A percentile compares a stretch with the other conserved stretches of the same genome.
phyloP scores from a whole-genome alignment of 2,888 invertebrate species.

The Scaptomyza flava region DNA sequence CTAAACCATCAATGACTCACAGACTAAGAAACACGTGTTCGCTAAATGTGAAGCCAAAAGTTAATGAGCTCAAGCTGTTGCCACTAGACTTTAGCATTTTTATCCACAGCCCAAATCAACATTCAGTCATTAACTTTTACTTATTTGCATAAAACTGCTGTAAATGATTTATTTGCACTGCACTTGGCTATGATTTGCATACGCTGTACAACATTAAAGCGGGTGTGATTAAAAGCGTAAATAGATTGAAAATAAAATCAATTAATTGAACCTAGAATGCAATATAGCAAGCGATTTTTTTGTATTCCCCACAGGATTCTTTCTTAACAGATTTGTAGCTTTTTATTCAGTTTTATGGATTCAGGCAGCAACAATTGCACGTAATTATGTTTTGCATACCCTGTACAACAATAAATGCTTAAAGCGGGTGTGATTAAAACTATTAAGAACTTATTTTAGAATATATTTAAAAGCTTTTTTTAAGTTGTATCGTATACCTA shows the following conservation, averaged over 20 bases:
- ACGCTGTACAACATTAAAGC: background rate
- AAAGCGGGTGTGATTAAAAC: too few species aligned
- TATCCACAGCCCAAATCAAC: conserved; percentile 16
- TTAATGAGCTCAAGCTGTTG: conserved; percentile 68
- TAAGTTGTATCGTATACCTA: background rate
- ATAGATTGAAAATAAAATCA: background rate
- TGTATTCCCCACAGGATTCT: too few species aligned
- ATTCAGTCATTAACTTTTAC: conserved; percentile 54
- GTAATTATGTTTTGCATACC: too few species aligned
- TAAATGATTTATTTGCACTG: conserved; percentile 38
- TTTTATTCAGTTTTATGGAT: too few species aligned
- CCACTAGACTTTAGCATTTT: conserved; percentile 26
- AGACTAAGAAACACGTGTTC: conserved; percentile 2
- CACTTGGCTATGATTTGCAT: conserved; percentile 26
- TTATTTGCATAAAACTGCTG: conserved; percentile 42
- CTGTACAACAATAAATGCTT: too few species aligned
- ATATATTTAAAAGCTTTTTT: too few species aligned
- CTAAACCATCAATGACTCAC: conserved; percentile 51
- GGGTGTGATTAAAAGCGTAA: background rate
- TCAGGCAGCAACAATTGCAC: too few species aligned
- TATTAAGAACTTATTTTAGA: too few species aligned
- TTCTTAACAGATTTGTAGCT: too few species aligned
- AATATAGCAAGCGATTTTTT: too few species aligned
- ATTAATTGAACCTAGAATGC: too few species aligned
- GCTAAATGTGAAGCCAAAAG: conserved; percentile 22